These are phyloP conservation scores for Thalassoma bifasciatum DNA, from an alignment of 2,113 vertebrate species.

Conservation along the genomic window DNA sequence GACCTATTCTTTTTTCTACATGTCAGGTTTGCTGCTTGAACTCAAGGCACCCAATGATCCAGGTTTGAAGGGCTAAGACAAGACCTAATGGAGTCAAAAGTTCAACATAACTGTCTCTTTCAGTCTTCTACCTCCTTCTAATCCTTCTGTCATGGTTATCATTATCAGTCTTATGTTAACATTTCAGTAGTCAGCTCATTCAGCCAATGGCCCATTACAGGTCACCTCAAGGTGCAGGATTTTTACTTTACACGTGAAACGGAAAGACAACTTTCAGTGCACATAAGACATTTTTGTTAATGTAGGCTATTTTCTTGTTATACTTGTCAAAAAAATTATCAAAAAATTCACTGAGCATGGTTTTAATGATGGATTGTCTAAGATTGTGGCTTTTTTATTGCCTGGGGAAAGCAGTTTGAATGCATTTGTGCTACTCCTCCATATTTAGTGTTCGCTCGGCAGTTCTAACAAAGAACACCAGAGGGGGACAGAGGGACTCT, in stretches of 20 bases:
- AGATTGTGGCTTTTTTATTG: slow-evolving; percentile 13
- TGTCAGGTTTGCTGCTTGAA: slow-evolving; percentile 50
- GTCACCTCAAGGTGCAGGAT: background rate
- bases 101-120: background rate
- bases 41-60: slow-evolving; percentile 78
- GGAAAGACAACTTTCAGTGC: background rate
- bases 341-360: background rate
- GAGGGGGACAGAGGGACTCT: slow-evolving; percentile 14
- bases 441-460: slow-evolving; percentile 7
- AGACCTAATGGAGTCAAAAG: background rate
- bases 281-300: slow-evolving; percentile 23
- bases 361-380: slow-evolving; percentile 56
- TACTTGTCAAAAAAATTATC: slow-evolving; percentile 27
- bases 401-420: slow-evolving; percentile 15
- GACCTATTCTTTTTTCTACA: slow-evolving; percentile 3
- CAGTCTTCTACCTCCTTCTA: slow-evolving; percentile 33
- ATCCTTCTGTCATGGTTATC: slow-evolving; percentile 36
- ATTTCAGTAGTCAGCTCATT: background rate
- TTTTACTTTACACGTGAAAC: slow-evolving; percentile 28
- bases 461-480: slow-evolving; percentile 12
- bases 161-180: slow-evolving; percentile 10
- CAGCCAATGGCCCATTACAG: slow-evolving; percentile 6
- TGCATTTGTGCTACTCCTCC: background rate
- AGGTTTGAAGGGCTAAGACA: slow-evolving; percentile 37
- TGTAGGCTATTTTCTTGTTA: slow-evolving; percentile 1